A percentile compares a stretch with the other conserved stretches of the same genome.
phyloP scores from a whole-genome alignment of 1,140 invertebrate genomes.

The Harpegnathos saltator region DNA sequence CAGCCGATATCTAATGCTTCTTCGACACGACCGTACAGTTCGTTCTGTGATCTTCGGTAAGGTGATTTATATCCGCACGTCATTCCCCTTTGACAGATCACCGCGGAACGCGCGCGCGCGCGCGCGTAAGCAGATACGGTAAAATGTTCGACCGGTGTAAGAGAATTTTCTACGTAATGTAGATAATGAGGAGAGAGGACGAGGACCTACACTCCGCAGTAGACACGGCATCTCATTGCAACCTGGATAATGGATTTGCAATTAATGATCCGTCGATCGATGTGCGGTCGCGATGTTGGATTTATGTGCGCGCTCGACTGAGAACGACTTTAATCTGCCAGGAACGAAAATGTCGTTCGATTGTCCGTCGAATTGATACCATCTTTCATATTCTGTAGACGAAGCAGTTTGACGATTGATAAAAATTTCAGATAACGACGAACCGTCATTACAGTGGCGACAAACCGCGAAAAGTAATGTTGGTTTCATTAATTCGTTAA shows the following conservation, averaged over 20 bases:
- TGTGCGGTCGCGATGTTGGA: not conserved
- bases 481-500: not conserved
- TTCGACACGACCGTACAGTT: not conserved
- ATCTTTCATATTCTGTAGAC: not conserved
- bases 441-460: not conserved
- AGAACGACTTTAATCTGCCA: slow-evolving; percentile 48
- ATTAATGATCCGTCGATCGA: slow-evolving; percentile 62
- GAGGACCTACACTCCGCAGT: not conserved
- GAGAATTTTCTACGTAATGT: slow-evolving; percentile 48
- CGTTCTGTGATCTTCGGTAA: not conserved
- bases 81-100: slow-evolving; percentile 46
- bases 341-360: not conserved
- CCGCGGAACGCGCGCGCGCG: slow-evolving; percentile 13
- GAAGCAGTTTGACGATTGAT: not conserved
- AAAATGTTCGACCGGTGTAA: slow-evolving; percentile 35
- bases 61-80: slow-evolving; percentile 38
- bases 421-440: not conserved
- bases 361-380: not conserved
- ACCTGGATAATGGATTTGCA: slow-evolving; percentile 55
- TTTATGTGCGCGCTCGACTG: slow-evolving; percentile 1
- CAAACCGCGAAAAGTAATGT: not conserved
- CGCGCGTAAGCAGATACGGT: slow-evolving; percentile 34
- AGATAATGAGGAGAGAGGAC: not conserved
- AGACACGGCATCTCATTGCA: not conserved
- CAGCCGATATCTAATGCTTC: slow-evolving; percentile 34